Evolutionary conservation across 2,888 invertebrate genomes (phyloP).

Genomic region (Drosophila meridiana): DNA sequence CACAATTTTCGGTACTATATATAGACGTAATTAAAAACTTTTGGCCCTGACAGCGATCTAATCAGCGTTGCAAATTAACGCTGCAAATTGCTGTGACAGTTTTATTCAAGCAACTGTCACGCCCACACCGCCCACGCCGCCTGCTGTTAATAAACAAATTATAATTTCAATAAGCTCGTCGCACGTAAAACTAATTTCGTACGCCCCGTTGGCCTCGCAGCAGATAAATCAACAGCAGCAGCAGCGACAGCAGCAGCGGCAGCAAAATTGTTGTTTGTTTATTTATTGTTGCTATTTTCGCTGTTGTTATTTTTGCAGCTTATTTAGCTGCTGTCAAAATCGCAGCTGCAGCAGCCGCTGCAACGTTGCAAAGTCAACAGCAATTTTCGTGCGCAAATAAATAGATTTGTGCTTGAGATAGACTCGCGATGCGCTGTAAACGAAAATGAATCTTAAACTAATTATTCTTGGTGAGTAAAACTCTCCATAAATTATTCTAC

Average conservation of each 20-base stretch:
- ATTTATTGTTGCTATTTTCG: conserved; percentile 18
- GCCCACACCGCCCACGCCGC: conserved; percentile 8
- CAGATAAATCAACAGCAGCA: neutral
- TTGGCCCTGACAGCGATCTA: conserved; percentile 54
- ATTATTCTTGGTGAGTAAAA: neutral
- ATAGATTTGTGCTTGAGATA: conserved; percentile 23
- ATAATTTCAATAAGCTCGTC: conserved; percentile 70
- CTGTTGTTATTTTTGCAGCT: conserved; percentile 7
- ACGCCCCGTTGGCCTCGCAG: conserved; percentile 16
- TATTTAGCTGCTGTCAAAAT: conserved; percentile 2
- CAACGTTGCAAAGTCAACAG: conserved; percentile 53
- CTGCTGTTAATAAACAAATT: conserved; percentile 66
- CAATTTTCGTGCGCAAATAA: conserved; percentile 47
- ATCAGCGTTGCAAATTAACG: conserved; percentile 33
- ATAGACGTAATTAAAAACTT: conserved; percentile 66
- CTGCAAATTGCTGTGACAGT: conserved; percentile 32
- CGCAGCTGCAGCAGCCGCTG: conserved; percentile 47
- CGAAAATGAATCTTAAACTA: neutral
- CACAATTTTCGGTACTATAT: conserved; percentile 37
- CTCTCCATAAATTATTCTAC: too few species aligned
- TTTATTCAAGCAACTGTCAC: conserved; percentile 19
- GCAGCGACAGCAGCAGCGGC: neutral
- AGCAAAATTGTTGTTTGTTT: conserved; percentile 31
- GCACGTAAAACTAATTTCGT: conserved; percentile 57
- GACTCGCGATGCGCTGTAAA: too few species aligned